phyloP scores from a whole-genome alignment of 2,113 vertebrate species.

The Poecilia latipinna region DNA sequence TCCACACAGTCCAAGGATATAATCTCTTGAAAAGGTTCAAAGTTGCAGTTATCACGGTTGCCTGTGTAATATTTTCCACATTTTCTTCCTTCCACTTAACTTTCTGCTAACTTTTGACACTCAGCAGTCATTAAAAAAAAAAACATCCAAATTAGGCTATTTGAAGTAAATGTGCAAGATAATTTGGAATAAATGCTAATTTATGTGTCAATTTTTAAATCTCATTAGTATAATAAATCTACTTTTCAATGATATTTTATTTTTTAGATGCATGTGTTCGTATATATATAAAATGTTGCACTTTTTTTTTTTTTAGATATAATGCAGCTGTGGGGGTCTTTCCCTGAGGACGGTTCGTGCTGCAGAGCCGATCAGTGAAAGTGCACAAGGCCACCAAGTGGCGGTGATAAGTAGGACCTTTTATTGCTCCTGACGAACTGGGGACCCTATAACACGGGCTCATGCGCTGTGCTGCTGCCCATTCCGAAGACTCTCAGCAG shows the following conservation, averaged over 20 bases:
- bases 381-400: conserved; percentile 55
- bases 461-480: conserved; percentile 26
- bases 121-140: not conserved
- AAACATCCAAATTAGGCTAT: not conserved
- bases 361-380: not conserved
- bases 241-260: no score
- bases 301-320: not conserved
- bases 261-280: not conserved
- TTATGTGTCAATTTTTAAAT: no score
- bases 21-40: not conserved
- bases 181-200: not conserved
- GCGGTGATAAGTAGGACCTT: conserved; percentile 13
- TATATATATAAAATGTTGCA: not conserved
- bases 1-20: not conserved
- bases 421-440: not conserved
- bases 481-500: conserved; percentile 44
- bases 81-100: not conserved
- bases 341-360: not conserved
- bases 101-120: not conserved
- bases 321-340: not conserved
- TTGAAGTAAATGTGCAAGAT: not conserved
- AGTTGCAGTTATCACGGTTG: not conserved
- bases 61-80: not conserved
- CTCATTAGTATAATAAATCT: no score
- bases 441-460: conserved; percentile 43